Evolutionary conservation across 2,797 vertebrate genomes (phyloP).

Genomic region (Taenioides sp.): DNA sequence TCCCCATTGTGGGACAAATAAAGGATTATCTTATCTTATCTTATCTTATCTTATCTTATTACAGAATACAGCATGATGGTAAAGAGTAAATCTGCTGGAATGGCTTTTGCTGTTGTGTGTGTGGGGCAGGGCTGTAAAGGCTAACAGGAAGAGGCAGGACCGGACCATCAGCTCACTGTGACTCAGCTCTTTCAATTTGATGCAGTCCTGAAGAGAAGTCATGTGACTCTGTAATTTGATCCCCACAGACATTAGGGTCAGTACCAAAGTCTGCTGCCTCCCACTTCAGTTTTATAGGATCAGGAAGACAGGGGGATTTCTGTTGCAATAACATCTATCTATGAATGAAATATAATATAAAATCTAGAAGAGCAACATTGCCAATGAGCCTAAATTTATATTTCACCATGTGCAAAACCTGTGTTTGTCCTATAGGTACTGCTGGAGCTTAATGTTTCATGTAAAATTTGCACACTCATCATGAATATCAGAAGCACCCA

Average conservation of each 20-base stretch:
- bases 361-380: not conserved
- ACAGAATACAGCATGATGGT: not conserved
- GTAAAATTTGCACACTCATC: not conserved
- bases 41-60: too few species aligned
- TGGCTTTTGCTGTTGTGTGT: not conserved
- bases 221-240: constrained; percentile 52
- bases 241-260: constrained; percentile 13
- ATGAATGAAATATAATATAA: not conserved
- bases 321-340: not conserved
- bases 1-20: too few species aligned
- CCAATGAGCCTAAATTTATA: not conserved
- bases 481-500: too few species aligned
- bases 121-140: not conserved
- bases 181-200: constrained; percentile 38
- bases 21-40: too few species aligned
- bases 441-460: not conserved
- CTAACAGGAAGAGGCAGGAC: not conserved
- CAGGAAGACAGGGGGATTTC: too few species aligned
- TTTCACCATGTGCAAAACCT: not conserved
- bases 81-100: not conserved
- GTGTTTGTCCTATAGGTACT: too few species aligned
- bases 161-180: constrained; percentile 20
- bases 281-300: not conserved
- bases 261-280: not conserved
- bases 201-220: constrained; percentile 35